Conservation (phyloP, 1,140 invertebrate genomes). For the Macrobrachium nipponense region DNA sequence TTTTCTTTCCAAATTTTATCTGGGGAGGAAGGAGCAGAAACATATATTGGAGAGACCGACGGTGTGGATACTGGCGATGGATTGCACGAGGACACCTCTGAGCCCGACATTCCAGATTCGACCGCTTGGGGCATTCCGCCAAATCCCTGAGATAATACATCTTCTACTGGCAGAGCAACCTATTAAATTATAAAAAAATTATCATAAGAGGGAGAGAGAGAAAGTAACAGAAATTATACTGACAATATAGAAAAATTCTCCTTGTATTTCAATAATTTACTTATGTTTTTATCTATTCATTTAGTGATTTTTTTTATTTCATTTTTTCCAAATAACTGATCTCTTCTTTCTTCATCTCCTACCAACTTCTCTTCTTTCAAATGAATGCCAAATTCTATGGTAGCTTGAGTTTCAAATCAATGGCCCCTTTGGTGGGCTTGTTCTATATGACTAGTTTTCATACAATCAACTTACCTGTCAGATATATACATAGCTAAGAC, state of each 20-base stretch:
- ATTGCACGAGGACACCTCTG: slow-evolving; percentile 26
- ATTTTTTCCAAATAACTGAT: neutral
- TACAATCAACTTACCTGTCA: no score
- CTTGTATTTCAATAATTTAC: no score
- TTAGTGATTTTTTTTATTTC: neutral
- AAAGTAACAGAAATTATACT: no score
- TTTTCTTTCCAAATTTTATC: slow-evolving; percentile 1
- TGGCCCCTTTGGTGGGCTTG: no score
- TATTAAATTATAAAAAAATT: neutral
- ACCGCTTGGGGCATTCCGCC: slow-evolving; percentile 36
- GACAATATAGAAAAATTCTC: no score
- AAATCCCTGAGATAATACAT: slow-evolving; percentile 47
- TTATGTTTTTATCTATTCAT: neutral
- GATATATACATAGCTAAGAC: no score
- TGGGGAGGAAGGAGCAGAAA: slow-evolving; percentile 44
- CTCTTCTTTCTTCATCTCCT: no score
- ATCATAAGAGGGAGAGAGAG: neutral
- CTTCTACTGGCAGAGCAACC: slow-evolving; percentile 48
- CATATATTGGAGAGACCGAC: slow-evolving; percentile 20
- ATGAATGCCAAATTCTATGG: no score
- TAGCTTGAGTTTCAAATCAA: no score
- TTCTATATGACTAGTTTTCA: no score
- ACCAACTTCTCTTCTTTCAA: no score
- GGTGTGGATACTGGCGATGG: slow-evolving; percentile 19
- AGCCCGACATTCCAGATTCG: slow-evolving; percentile 41